A percentile compares a stretch with the other conserved stretches of the same genome.
Conservation (phyloP, 2,797 vertebrate species). For the Notoglanidium macrostoma region DNA sequence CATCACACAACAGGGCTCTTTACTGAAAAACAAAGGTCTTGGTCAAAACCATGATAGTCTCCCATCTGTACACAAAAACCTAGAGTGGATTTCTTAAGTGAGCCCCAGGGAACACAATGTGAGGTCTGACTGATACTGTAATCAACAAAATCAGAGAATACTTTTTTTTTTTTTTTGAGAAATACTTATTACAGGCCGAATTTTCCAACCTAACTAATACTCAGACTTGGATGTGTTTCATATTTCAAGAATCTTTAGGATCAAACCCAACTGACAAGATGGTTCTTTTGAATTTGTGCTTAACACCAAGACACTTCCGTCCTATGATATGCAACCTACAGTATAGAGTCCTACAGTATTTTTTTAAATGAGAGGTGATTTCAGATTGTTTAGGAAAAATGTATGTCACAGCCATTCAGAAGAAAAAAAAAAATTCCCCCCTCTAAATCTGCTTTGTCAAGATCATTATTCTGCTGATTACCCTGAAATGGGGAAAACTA, state of each 20-base stretch:
- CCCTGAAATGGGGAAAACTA: conserved; percentile 21
- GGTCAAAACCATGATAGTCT: conserved; percentile 9
- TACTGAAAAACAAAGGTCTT: neutral
- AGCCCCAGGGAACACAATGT: conserved; percentile 58
- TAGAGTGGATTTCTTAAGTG: neutral
- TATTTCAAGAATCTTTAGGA: conserved; percentile 51
- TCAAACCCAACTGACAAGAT: conserved; percentile 30
- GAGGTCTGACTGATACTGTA: conserved; percentile 44
- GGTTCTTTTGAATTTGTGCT: conserved; percentile 54
- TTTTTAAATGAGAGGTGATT: conserved; percentile 11
- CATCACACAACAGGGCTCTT: conserved; percentile 39
- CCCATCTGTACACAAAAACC: neutral
- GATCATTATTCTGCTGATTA: conserved; percentile 22
- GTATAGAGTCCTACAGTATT: conserved; percentile 45
- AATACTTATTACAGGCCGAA: conserved; percentile 6
- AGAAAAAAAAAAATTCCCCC: neutral
- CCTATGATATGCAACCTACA: conserved; percentile 19
- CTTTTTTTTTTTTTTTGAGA: neutral
- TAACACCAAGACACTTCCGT: conserved; percentile 63
- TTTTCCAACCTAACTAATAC: conserved; percentile 58
- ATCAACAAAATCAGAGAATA: conserved; percentile 40
- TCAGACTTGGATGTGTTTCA: conserved; percentile 50
- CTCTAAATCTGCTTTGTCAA: neutral
- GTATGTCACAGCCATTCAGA: conserved; percentile 15
- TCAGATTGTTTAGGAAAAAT: conserved; percentile 25